phyloP scores from a whole-genome alignment of 2,113 vertebrate species.

The Oenanthe oenanthe region DNA sequence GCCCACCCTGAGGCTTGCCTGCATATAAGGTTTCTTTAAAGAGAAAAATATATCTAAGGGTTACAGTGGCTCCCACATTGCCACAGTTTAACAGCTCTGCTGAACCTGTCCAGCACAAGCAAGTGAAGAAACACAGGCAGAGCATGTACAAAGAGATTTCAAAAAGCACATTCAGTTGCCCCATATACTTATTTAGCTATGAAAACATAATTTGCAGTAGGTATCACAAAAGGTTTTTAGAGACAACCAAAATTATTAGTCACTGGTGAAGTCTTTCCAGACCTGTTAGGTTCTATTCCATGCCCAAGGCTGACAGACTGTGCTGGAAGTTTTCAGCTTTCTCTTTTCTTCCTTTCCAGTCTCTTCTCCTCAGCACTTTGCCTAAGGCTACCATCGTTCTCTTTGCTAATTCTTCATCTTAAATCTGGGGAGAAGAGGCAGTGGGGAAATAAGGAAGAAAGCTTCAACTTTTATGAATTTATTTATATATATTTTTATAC shows the following conservation, averaged over 20 bases:
- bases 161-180: neutral
- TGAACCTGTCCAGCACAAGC: neutral
- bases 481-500: neutral
- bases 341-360: neutral
- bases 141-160: neutral
- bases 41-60: neutral
- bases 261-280: neutral
- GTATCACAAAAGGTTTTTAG: neutral
- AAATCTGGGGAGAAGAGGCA: neutral
- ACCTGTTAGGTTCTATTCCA: neutral
- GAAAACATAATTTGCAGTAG: neutral
- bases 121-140: neutral
- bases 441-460: neutral
- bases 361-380: neutral
- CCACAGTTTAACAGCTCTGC: neutral
- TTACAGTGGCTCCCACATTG: neutral
- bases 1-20: neutral
- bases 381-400: conserved; percentile 13
- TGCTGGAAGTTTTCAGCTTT: neutral
- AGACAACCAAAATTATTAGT: neutral
- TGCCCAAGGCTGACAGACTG: conserved; percentile 3
- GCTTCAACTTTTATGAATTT: neutral
- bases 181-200: neutral
- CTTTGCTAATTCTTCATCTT: neutral
- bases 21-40: neutral